phyloP scores from a whole-genome alignment of 1,140 invertebrate species.

The Hypothenemus hampei region DNA sequence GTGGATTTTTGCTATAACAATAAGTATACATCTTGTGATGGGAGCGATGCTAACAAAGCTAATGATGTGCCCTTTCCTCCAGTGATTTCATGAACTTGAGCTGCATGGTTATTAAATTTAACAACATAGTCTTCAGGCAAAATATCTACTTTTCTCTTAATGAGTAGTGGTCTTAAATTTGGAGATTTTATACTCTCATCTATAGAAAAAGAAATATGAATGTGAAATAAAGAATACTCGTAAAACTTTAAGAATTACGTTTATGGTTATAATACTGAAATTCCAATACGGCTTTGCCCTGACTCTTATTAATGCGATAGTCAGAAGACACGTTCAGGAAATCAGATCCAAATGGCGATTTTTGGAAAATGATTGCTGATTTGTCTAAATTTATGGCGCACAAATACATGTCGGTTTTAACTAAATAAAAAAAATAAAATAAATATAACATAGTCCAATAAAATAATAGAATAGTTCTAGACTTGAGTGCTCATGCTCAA shows the following conservation, averaged over 20 bases:
- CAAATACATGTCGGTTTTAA: neutral
- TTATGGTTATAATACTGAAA: conserved; percentile 29
- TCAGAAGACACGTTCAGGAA: conserved; percentile 26
- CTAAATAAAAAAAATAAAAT: conserved; percentile 16
- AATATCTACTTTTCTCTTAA: conserved; percentile 16
- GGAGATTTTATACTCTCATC: neutral
- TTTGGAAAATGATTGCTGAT: neutral
- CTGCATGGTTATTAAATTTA: conserved; percentile 22
- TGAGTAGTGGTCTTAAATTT: conserved; percentile 9
- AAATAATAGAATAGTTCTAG: too few species aligned
- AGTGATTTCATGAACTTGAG: conserved; percentile 43
- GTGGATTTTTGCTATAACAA: neutral
- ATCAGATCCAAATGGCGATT: conserved; percentile 24
- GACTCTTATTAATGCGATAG: conserved; percentile 30
- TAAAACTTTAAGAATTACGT: conserved; percentile 6
- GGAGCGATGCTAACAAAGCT: conserved; percentile 53
- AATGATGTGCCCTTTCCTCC: conserved; percentile 71
- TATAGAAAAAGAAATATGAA: too few species aligned
- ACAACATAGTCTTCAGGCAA: conserved; percentile 29
- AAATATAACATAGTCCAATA: too few species aligned
- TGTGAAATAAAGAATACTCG: neutral
- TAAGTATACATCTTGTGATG: conserved; percentile 43
- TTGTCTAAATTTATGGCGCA: conserved; percentile 24
- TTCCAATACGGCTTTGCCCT: conserved; percentile 30
- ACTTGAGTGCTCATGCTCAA: too few species aligned